Base-by-base conservation (phyloP, 2,888 invertebrate genomes). In the Cryptophagus acutangulus region DNA sequence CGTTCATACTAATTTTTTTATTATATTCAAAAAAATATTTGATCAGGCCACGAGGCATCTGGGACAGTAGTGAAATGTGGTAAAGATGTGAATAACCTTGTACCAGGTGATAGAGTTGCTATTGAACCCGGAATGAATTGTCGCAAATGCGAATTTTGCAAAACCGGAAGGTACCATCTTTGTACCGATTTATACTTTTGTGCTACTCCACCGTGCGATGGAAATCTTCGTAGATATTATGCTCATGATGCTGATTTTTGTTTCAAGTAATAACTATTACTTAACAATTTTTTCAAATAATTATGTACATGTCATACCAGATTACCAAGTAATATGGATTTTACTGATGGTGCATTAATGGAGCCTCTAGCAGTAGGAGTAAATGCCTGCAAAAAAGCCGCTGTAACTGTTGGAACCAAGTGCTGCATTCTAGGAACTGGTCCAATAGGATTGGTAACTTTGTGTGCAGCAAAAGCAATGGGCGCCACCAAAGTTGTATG, bases 341-440 rank as follows among this genome's bases (percentile, higher is more conserved):
- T 90, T 72, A 95, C 95, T 62, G 94, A 96, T 67, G 96, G 91
- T 1, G 94, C 95, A 0, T 64, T 97, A 1, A 69, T 95, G 48
- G 96, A 97, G 66, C 96, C 96, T 0, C 70, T 97, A 8, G 82
- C 93, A 0, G 94, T 95, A 16, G 95, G 86, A 5, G 87, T 96
- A 0, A 93, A 95, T 71, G 92, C 92, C 36, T 94, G 94, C 58
- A 78, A 84, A 34, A 79, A 91, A 46, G 93, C 84, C 5, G 79
- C 79, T 2, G 78, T 97, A 8, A 72, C 74, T 0, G 74, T 86
- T 1, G 88, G 84, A 0, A 77, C 81, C 20, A 71, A 70, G 1
- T 84, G 89, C 35, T 71, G 91, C 10, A 79, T 92, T 55, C 71
- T 86, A 36, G 91, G 91, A 9, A 85, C 88, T 1, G 93, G 93